phyloP scores from a whole-genome alignment of 2,888 invertebrate species.

The Teleiodes luculella region DNA sequence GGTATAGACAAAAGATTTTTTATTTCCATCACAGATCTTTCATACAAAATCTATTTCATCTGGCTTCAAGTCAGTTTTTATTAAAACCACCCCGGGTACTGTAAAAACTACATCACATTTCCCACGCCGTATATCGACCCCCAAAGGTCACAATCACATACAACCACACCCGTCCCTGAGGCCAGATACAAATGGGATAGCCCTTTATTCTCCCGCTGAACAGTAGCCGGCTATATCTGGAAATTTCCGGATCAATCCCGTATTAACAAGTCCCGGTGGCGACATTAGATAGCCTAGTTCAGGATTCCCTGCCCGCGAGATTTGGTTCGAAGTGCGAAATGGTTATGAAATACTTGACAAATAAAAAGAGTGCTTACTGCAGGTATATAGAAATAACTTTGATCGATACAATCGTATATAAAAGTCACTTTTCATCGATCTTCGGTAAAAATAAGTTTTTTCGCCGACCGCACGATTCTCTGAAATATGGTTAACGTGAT shows the following conservation, averaged over 20 bases:
- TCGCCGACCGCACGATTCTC: too few species aligned
- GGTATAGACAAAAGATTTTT: too few species aligned
- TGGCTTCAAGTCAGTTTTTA: not conserved
- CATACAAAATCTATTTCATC: too few species aligned
- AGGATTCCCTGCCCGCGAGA: not conserved
- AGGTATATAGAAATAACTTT: too few species aligned
- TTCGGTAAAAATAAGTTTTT: too few species aligned
- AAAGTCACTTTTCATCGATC: too few species aligned
- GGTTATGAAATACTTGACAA: too few species aligned
- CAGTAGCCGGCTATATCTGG: not conserved
- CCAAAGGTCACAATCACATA: not conserved
- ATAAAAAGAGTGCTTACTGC: too few species aligned
- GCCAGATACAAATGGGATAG: not conserved
- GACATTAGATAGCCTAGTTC: constrained; percentile 4
- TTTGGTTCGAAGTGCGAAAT: not conserved
- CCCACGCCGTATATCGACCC: not conserved
- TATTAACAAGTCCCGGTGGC: constrained; percentile 8
- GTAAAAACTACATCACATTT: not conserved
- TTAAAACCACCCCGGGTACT: not conserved
- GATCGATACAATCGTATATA: too few species aligned
- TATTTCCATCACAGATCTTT: too few species aligned
- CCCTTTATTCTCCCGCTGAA: not conserved
- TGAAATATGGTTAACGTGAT: too few species aligned
- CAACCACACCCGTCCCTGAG: not conserved
- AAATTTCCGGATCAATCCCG: constrained; percentile 9